A percentile compares a stretch with the other conserved stretches of the same genome.
phyloP scores from a whole-genome alignment of 2,797 vertebrate species.

The Phalanger gymnotis region DNA sequence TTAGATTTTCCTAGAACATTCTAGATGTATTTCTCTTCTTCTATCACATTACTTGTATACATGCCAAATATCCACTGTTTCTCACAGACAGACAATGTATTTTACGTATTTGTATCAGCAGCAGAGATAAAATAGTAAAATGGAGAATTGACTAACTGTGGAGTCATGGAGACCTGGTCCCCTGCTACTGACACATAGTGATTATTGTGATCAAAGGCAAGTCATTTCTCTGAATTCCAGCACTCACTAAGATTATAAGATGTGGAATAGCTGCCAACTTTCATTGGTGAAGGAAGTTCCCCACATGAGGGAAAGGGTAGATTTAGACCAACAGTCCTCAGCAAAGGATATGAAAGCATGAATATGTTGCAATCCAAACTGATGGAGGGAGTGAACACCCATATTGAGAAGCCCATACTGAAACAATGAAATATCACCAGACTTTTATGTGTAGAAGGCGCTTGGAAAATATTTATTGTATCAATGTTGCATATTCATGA shows the following conservation, averaged over 20 bases:
- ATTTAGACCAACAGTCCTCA: background rate
- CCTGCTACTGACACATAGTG: background rate
- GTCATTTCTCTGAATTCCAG: background rate
- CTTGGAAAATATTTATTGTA: background rate
- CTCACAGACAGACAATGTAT: background rate
- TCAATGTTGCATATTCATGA: background rate
- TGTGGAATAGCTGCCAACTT: background rate
- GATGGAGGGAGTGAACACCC: background rate
- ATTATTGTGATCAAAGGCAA: background rate
- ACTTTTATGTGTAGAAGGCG: background rate
- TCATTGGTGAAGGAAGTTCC: background rate
- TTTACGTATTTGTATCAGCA: background rate
- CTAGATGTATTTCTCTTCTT: background rate
- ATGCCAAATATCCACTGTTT: background rate
- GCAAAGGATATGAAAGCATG: background rate
- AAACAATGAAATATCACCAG: background rate
- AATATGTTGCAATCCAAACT: background rate
- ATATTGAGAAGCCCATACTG: background rate
- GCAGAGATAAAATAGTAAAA: background rate
- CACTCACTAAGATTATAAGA: background rate
- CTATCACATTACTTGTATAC: background rate
- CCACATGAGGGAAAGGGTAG: background rate
- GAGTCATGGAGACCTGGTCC: background rate
- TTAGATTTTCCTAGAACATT: background rate
- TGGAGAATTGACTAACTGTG: background rate